Evolutionary conservation across 2,888 invertebrate genomes (phyloP).

Genomic region (Erebia ligea): DNA sequence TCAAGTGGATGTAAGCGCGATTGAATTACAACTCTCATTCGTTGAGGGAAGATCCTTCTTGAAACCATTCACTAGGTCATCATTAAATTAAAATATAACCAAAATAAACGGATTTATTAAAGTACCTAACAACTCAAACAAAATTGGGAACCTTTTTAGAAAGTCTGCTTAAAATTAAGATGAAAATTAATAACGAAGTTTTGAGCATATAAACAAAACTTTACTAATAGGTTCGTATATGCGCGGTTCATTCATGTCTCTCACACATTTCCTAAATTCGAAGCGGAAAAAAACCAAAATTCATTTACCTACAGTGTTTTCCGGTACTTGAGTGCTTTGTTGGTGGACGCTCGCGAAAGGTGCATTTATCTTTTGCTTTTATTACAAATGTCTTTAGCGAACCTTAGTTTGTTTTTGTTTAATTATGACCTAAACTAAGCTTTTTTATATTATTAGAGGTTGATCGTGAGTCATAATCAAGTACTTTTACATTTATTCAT

Average conservation of each 20-base stretch:
- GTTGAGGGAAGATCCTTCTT: too few species aligned
- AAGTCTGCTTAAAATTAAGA: too few species aligned
- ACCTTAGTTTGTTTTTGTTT: conserved; percentile 28
- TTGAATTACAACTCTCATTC: too few species aligned
- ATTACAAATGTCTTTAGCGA: conserved; percentile 29
- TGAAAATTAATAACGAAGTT: too few species aligned
- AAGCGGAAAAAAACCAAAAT: neutral
- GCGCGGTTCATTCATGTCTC: neutral
- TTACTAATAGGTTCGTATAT: neutral
- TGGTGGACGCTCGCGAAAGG: conserved; percentile 21
- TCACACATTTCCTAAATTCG: neutral
- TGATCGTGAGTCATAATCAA: too few species aligned
- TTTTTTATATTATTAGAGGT: neutral
- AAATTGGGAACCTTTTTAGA: too few species aligned
- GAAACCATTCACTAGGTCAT: too few species aligned
- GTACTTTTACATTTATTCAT: too few species aligned
- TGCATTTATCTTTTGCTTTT: conserved; percentile 33
- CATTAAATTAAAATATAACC: too few species aligned
- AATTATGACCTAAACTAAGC: conserved; percentile 6
- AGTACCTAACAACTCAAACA: too few species aligned
- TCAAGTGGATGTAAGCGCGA: too few species aligned
- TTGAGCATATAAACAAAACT: neutral
- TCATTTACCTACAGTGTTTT: conserved; percentile 29
- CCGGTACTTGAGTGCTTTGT: conserved; percentile 11
- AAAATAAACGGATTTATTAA: too few species aligned